phyloP scores from a whole-genome alignment of 2,797 vertebrate genomes.

The Sebastes flavidus region DNA sequence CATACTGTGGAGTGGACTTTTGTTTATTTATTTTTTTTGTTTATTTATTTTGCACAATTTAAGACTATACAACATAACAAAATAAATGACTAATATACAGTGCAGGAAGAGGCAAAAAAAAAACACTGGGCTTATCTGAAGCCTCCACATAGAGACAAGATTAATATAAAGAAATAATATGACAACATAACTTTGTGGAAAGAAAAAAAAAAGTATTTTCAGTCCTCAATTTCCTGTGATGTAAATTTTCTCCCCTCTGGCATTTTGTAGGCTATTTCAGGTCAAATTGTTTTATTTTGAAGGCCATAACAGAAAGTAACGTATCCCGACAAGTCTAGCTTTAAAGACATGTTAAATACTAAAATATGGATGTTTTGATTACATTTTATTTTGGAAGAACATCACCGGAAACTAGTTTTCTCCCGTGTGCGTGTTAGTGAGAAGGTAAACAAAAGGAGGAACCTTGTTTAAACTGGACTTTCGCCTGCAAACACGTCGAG shows the following conservation, averaged over 20 bases:
- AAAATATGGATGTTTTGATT: no score
- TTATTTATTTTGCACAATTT: no score
- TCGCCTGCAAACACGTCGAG: not conserved
- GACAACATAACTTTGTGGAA: no score
- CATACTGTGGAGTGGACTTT: not conserved
- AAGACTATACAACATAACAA: no score
- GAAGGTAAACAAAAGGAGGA: conserved; percentile 1
- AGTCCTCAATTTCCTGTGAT: not conserved
- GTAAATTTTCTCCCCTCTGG: not conserved
- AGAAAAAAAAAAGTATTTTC: not conserved
- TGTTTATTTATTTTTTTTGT: no score
- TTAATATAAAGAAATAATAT: no score
- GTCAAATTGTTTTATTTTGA: conserved; percentile 15
- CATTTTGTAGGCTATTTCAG: not conserved
- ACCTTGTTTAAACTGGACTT: not conserved
- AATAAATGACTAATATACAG: no score
- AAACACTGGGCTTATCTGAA: no score
- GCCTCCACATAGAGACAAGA: no score
- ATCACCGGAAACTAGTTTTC: not conserved
- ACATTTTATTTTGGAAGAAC: conserved; percentile 24
- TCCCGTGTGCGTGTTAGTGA: rapidly evolving
- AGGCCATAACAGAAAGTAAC: not conserved
- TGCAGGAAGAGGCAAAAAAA: no score
- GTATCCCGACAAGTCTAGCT: not conserved
- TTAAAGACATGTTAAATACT: not conserved